These are phyloP conservation scores for Channallabes apus DNA, from an alignment of 2,797 vertebrate genomes.

Conservation along the genomic window DNA sequence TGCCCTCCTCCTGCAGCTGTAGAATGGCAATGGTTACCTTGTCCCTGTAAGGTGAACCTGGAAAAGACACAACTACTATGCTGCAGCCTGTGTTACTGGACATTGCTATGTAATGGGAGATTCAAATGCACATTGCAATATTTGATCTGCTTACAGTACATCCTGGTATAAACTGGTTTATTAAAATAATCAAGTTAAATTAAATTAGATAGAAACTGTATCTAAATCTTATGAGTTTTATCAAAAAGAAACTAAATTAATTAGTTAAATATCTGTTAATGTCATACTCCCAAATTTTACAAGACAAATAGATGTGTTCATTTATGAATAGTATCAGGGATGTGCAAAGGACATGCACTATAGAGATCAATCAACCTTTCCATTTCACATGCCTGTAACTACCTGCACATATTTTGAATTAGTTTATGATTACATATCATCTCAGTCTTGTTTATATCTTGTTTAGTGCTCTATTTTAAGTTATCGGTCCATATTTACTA, in stretches of 20 bases:
- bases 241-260: background rate
- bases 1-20: conserved; percentile 97
- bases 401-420: too few species aligned
- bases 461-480: too few species aligned
- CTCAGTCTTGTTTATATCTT: too few species aligned
- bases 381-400: too few species aligned
- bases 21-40: conserved; percentile 98
- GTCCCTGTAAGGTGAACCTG: conserved; percentile 96
- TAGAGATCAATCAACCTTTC: too few species aligned
- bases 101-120: too few species aligned
- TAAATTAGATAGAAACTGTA: background rate
- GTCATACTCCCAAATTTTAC: background rate
- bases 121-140: background rate
- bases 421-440: too few species aligned
- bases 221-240: background rate
- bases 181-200: background rate
- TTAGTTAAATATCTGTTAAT: background rate
- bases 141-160: background rate
- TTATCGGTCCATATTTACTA: too few species aligned
- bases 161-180: background rate
- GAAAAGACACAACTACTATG: background rate
- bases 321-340: background rate
- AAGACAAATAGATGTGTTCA: background rate
- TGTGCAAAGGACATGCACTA: too few species aligned
- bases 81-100: background rate